These are phyloP conservation scores for Acromyrmex echinatior DNA, from an alignment of 1,140 invertebrate species.

Conservation along the genomic window DNA sequence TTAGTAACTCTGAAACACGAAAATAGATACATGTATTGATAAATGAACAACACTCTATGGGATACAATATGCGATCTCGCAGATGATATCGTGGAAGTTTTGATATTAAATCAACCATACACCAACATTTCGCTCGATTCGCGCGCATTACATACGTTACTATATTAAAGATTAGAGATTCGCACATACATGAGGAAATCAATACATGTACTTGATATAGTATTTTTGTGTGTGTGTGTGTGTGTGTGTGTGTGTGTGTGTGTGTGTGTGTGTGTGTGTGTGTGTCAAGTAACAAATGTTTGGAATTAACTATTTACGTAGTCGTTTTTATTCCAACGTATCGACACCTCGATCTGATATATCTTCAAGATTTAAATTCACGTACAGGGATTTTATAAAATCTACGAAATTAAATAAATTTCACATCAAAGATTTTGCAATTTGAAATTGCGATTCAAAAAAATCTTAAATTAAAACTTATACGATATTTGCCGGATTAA, in stretches of 20 bases:
- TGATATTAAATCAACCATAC: slow-evolving; percentile 49
- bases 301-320: not conserved
- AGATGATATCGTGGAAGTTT: slow-evolving; percentile 47
- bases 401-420: not conserved
- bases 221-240: not conserved
- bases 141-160: not conserved
- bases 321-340: not conserved
- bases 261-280: too few relatives aligned
- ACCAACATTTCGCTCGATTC: not conserved
- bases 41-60: slow-evolving; percentile 30
- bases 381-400: not conserved
- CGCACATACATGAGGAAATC: slow-evolving; percentile 11
- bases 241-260: too few relatives aligned
- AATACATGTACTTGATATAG: not conserved
- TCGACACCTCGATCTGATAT: not conserved
- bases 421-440: slow-evolving; percentile 11
- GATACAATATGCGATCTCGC: slow-evolving; percentile 49
- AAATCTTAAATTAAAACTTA: not conserved
- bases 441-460: not conserved
- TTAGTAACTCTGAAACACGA: slow-evolving; percentile 41
- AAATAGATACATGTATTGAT: slow-evolving; percentile 43
- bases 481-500: not conserved
- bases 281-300: not conserved
- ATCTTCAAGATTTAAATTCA: not conserved
- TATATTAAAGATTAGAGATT: slow-evolving; percentile 41